A percentile compares a stretch with the other conserved stretches of the same genome.
These are phyloP conservation scores for Tapirus indicus DNA, from an alignment of 2,797 vertebrate species.

Conservation along the genomic window DNA sequence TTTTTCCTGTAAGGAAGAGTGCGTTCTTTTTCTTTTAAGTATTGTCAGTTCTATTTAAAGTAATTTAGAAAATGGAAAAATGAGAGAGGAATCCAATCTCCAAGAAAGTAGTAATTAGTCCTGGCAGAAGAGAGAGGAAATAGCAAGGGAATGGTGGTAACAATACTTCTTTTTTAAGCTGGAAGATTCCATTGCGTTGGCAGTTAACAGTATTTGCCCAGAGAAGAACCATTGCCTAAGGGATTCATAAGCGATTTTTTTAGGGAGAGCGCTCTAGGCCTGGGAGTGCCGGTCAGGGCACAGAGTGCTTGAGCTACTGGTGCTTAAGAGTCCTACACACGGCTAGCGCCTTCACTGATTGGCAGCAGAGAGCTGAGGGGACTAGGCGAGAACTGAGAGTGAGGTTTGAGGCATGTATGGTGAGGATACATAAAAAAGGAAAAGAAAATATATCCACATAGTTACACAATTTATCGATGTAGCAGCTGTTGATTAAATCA, in stretches of 20 bases:
- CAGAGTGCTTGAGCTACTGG: background rate
- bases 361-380: background rate
- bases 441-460: background rate
- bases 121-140: background rate
- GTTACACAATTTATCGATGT: background rate
- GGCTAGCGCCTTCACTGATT: background rate
- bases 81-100: background rate
- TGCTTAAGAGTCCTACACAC: background rate
- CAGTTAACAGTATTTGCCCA: constrained; percentile 12
- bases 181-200: constrained; percentile 20
- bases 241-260: background rate
- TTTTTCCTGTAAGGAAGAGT: background rate
- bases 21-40: background rate
- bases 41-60: constrained; percentile 50
- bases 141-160: background rate
- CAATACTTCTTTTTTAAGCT: background rate
- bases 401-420: background rate
- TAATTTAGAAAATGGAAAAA: constrained; percentile 35
- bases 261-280: background rate
- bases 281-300: background rate
- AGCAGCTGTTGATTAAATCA: constrained; percentile 7
- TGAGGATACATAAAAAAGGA: background rate
- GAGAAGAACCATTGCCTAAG: background rate
- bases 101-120: constrained; percentile 47
- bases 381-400: background rate